Conservation (phyloP, 37 sponge, comb jelly and placozoan genomes). For the Lycopodina hypogea region DNA sequence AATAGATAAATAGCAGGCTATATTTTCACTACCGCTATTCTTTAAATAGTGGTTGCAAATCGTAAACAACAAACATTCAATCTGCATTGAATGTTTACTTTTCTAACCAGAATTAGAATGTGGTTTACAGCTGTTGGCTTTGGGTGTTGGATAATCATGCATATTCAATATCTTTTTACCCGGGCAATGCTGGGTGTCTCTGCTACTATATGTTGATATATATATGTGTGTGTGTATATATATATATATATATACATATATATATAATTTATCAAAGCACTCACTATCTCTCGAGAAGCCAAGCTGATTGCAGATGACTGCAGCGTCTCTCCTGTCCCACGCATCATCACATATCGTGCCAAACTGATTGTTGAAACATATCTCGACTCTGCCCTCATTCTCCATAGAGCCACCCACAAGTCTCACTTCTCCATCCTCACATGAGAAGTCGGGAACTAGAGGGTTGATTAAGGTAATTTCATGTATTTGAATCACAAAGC, state of each 20-base stretch:
- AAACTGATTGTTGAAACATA: constrained; percentile 25
- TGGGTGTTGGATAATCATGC: too few species aligned
- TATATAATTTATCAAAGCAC: background rate
- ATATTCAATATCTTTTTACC: too few species aligned
- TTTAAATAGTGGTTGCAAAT: too few species aligned
- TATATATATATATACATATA: background rate
- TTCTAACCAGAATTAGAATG: background rate
- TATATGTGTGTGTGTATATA: background rate
- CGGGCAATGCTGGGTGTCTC: background rate
- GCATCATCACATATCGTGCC: constrained; percentile 59
- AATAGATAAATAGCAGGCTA: too few species aligned
- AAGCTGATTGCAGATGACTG: constrained; percentile 39
- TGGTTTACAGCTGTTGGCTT: too few species aligned
- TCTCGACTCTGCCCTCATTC: constrained; percentile 46
- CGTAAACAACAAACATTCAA: too few species aligned
- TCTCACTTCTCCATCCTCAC: constrained; percentile 24
- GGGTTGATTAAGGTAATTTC: background rate
- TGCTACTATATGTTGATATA: background rate
- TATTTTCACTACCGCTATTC: too few species aligned
- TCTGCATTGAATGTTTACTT: background rate
- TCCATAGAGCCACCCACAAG: constrained; percentile 6
- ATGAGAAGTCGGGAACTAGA: constrained; percentile 4
- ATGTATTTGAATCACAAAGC: too few species aligned
- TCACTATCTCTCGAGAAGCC: constrained; percentile 19
- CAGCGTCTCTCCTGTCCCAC: constrained; percentile 33